Evolutionary conservation across 35 echinoderm and acorn worm species (phyloP).

Genomic region (Patiria miniata): DNA sequence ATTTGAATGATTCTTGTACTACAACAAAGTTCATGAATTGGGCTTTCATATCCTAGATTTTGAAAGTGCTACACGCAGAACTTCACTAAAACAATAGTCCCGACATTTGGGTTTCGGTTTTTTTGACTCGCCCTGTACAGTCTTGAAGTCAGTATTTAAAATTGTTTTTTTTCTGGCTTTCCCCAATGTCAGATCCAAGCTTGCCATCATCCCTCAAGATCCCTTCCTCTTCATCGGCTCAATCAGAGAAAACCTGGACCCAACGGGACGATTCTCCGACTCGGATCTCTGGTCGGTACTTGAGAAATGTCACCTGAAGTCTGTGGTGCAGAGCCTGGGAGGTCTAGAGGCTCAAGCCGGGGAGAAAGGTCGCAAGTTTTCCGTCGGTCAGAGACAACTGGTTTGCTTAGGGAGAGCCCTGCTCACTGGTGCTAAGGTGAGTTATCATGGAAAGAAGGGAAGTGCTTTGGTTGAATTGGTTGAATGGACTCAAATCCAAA

Average conservation of each 20-base stretch:
- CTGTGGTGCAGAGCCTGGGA: conserved; percentile 55
- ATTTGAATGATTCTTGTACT: no score
- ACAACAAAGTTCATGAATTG: no score
- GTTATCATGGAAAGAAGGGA: background rate
- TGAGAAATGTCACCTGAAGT: conserved; percentile 55
- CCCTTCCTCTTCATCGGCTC: conserved; percentile 77
- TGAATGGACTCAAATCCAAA: no score
- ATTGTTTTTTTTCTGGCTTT: background rate
- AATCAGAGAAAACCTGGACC: conserved; percentile 73
- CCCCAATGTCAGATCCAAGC: conserved; percentile 66
- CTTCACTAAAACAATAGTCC: no score
- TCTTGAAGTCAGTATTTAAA: background rate
- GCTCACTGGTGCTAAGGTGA: conserved; percentile 76
- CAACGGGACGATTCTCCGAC: conserved; percentile 44
- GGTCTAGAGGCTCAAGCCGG: conserved; percentile 64
- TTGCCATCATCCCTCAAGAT: conserved; percentile 79
- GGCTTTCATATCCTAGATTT: no score
- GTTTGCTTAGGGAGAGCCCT: conserved; percentile 76
- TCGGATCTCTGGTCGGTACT: conserved; percentile 60
- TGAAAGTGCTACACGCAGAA: no score
- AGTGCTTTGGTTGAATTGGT: no score
- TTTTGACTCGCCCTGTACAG: no score
- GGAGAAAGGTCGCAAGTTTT: conserved; percentile 67
- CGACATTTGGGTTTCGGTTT: no score
- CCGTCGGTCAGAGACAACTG: conserved; percentile 73